Evolutionary conservation across 2,797 vertebrate species (phyloP).

Genomic region (Sebastes goodei): DNA sequence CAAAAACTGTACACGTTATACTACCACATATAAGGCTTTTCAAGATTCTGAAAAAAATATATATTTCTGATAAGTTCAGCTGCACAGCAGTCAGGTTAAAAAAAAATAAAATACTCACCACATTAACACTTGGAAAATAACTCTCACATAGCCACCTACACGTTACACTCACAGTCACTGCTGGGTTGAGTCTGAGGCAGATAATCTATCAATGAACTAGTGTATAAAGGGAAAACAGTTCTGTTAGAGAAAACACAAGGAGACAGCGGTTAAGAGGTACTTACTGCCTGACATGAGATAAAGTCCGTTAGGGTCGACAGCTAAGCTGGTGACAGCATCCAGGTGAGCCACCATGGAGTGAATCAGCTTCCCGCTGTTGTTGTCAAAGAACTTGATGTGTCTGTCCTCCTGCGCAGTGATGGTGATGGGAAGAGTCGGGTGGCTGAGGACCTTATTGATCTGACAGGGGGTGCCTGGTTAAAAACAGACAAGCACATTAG

Average conservation of each 20-base stretch:
- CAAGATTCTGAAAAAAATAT: too few species aligned
- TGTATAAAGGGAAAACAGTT: neutral
- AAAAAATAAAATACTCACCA: neutral
- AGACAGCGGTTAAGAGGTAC: slow-evolving; percentile 66
- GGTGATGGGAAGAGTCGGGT: slow-evolving; percentile 96
- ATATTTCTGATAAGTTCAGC: too few species aligned
- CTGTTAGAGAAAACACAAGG: neutral
- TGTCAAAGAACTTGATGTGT: slow-evolving; percentile 98
- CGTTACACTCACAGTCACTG: neutral
- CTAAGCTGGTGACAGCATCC: slow-evolving; percentile 97
- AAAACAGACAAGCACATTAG: slow-evolving; percentile 6
- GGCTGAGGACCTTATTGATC: slow-evolving; percentile 97
- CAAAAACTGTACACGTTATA: too few species aligned
- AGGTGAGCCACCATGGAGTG: slow-evolving; percentile 99
- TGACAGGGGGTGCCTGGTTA: slow-evolving; percentile 86
- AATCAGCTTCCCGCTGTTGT: slow-evolving; percentile 95
- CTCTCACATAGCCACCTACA: neutral
- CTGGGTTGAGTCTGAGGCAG: neutral
- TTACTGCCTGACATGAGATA: slow-evolving; percentile 99
- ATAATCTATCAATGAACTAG: neutral
- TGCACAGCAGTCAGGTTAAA: too few species aligned
- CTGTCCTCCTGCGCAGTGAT: slow-evolving; percentile 97
- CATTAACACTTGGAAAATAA: neutral
- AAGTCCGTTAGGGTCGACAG: slow-evolving; percentile 96
- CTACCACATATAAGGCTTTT: too few species aligned